Conservation (phyloP, 1,140 invertebrate species). For the Papilio aristodemus region DNA sequence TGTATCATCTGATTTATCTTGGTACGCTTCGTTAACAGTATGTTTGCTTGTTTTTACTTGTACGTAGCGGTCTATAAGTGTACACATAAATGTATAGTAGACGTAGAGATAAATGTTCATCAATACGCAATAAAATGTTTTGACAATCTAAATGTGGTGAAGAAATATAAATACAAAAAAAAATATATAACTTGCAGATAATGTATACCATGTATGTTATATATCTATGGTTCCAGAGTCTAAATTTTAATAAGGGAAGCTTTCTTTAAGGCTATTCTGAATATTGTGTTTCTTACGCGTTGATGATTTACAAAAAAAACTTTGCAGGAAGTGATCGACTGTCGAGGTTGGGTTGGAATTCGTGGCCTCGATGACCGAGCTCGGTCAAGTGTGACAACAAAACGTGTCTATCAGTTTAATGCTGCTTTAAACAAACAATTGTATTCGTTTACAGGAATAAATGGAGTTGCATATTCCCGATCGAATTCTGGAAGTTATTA, state of each 20-base stretch:
- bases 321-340: constrained; percentile 12
- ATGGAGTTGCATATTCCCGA: neutral
- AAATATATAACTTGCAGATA: neutral
- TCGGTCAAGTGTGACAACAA: constrained; percentile 6
- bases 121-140: too few relatives aligned
- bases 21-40: too few relatives aligned
- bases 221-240: neutral
- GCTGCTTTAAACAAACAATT: neutral
- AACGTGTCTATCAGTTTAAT: constrained; percentile 14
- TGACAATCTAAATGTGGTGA: too few relatives aligned
- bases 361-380: neutral
- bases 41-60: too few relatives aligned
- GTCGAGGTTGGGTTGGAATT: neutral
- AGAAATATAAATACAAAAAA: neutral
- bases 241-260: neutral
- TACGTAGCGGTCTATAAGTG: too few relatives aligned
- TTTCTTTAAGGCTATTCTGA: constrained; percentile 1
- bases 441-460: neutral
- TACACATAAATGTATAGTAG: too few relatives aligned
- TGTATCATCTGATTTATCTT: too few relatives aligned
- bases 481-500: too few relatives aligned
- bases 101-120: too few relatives aligned
- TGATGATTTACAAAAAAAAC: neutral
- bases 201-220: neutral
- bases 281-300: neutral